A percentile compares a stretch with the other conserved stretches of the same genome.
phyloP scores from a whole-genome alignment of 2,888 invertebrate genomes.

The Clivina fossor region DNA sequence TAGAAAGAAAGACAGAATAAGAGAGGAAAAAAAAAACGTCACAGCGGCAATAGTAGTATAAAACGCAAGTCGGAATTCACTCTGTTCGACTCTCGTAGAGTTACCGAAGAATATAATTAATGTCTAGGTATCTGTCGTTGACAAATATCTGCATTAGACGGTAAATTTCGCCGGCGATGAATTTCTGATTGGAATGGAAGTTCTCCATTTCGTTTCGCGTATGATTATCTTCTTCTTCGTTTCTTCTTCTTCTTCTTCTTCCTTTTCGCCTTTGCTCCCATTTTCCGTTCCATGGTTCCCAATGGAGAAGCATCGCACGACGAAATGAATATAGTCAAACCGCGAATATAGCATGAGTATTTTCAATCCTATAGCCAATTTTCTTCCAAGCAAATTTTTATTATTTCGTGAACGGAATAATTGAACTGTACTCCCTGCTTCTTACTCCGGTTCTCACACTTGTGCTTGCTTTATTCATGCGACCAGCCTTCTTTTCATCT shows the following conservation, averaged over 20 bases:
- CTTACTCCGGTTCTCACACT: no score
- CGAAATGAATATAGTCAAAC: background rate
- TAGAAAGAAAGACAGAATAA: no score
- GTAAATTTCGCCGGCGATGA: constrained; percentile 29
- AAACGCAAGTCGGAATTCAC: no score
- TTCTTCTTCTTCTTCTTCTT: background rate
- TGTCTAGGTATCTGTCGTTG: constrained; percentile 26
- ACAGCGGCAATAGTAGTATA: no score
- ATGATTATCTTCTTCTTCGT: constrained; percentile 24
- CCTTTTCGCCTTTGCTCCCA: no score
- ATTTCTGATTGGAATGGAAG: constrained; percentile 25
- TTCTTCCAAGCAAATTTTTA: constrained; percentile 32
- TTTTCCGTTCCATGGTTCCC: background rate
- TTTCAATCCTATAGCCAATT: constrained; percentile 24
- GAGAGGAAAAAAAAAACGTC: no score
- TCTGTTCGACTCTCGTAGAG: no score
- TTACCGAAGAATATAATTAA: constrained; percentile 25
- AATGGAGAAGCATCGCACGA: background rate
- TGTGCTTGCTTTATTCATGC: no score
- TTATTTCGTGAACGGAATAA: constrained; percentile 24
- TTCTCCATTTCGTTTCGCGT: constrained; percentile 20
- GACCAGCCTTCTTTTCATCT: no score
- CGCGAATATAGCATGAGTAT: constrained; percentile 1
- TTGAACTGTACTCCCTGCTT: no score
- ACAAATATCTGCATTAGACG: constrained; percentile 33